A percentile compares a stretch with the other conserved stretches of the same genome.
These are phyloP conservation scores for Nycticryphes semicollaris DNA, from an alignment of 2,113 vertebrate species.

Conservation along the genomic window DNA sequence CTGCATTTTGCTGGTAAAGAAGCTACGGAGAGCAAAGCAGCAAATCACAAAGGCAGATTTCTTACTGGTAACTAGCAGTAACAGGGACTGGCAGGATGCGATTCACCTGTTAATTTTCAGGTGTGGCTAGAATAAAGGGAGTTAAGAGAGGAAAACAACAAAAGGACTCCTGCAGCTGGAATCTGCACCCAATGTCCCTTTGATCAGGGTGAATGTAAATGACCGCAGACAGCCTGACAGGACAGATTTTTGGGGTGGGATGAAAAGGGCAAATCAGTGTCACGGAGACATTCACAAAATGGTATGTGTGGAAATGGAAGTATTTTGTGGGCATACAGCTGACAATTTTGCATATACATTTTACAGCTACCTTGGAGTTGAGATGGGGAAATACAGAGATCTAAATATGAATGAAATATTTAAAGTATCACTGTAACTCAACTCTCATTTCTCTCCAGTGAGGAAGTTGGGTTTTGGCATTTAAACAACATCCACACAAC, in stretches of 20 bases:
- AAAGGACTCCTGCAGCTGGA: not conserved
- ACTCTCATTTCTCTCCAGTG: not conserved
- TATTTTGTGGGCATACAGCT: not conserved
- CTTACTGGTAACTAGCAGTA: not conserved
- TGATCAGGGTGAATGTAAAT: not conserved
- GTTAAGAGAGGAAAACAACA: not conserved
- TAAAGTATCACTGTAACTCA: not conserved
- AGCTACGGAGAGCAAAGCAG: not conserved
- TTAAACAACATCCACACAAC: not conserved
- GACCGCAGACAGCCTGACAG: not conserved
- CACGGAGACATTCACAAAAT: not conserved
- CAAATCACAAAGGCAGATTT: not conserved
- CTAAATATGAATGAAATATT: not conserved
- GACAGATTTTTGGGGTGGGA: not conserved
- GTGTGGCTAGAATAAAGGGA: not conserved
- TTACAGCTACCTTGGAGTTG: not conserved
- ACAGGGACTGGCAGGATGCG: not conserved
- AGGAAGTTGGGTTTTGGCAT: not conserved
- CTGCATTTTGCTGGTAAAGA: not conserved
- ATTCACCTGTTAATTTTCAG: not conserved
- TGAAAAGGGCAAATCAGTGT: not conserved
- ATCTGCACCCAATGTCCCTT: rapidly evolving
- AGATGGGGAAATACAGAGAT: not conserved
- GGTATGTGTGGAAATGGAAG: rapidly evolving
- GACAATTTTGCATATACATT: not conserved